These are phyloP conservation scores for Pseudococcus jackbeardsleyi DNA, from an alignment of 2,888 invertebrate species.

Conservation along the genomic window DNA sequence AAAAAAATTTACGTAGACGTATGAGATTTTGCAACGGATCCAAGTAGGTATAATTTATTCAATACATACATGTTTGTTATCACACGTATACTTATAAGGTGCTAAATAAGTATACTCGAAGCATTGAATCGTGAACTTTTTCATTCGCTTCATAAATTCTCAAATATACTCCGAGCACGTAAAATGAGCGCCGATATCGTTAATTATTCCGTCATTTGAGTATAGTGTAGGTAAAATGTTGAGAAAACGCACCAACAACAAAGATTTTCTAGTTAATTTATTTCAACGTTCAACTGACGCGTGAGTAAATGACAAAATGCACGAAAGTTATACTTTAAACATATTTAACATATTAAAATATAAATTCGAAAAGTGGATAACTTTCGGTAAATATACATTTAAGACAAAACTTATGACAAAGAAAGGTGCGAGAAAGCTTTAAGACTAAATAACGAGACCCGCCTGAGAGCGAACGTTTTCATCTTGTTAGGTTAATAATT, in stretches of 20 bases:
- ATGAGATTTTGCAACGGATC: neutral
- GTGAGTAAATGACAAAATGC: constrained; percentile 33
- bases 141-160: constrained; percentile 35
- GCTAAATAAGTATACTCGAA: neutral
- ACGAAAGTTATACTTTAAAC: constrained; percentile 47
- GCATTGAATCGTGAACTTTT: constrained; percentile 35
- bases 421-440: constrained; percentile 50
- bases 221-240: neutral
- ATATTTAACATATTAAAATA: constrained; percentile 46
- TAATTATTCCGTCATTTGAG: constrained; percentile 38
- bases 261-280: constrained; percentile 54
- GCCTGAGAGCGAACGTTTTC: constrained; percentile 53
- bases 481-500: constrained; percentile 61
- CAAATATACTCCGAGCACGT: neutral
- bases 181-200: constrained; percentile 22
- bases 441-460: constrained; percentile 59
- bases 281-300: constrained; percentile 40
- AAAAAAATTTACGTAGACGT: neutral
- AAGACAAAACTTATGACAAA: constrained; percentile 50
- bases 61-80: neutral
- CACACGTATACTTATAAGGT: neutral
- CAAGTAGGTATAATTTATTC: neutral
- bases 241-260: constrained; percentile 23
- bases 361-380: constrained; percentile 42
- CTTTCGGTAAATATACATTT: constrained; percentile 49